Evolutionary conservation across 2,797 vertebrate genomes (phyloP).

Genomic region (Prunella strophiata): DNA sequence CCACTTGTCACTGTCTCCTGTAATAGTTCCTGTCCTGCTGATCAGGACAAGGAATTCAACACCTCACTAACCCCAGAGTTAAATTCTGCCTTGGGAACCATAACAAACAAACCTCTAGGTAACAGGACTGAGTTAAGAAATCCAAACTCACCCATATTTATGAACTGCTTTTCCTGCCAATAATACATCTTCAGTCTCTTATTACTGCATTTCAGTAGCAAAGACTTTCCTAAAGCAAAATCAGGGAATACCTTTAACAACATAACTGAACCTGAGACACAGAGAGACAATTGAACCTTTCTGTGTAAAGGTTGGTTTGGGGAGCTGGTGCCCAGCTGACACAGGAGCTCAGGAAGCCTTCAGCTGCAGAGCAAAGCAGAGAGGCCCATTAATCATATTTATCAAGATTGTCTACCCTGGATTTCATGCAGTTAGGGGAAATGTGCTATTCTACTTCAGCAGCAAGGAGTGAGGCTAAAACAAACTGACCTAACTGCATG

Average conservation of each 20-base stretch:
- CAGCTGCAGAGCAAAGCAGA: constrained; percentile 34
- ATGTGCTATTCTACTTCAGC: constrained; percentile 55
- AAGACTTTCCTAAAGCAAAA: neutral
- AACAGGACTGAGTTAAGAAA: neutral
- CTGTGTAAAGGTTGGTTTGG: neutral
- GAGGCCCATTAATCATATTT: constrained; percentile 63
- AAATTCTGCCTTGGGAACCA: neutral
- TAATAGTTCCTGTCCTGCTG: neutral
- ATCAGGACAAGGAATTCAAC: neutral
- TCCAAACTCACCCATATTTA: neutral
- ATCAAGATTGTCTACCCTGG: constrained; percentile 38
- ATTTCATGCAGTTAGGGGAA: constrained; percentile 36
- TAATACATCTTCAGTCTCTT: neutral
- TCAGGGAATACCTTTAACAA: neutral
- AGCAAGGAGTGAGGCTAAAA: constrained; percentile 56
- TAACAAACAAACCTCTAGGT: neutral
- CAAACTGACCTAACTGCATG: constrained; percentile 61
- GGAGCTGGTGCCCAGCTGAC: neutral
- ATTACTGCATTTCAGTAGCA: neutral
- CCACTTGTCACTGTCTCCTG: neutral
- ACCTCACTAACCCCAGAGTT: neutral
- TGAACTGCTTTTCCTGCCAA: neutral
- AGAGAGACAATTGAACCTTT: neutral
- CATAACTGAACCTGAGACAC: neutral
- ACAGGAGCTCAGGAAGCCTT: constrained; percentile 19